Base-by-base conservation (phyloP, 1,140 invertebrate genomes). In the Probaryconus sp. region DNA sequence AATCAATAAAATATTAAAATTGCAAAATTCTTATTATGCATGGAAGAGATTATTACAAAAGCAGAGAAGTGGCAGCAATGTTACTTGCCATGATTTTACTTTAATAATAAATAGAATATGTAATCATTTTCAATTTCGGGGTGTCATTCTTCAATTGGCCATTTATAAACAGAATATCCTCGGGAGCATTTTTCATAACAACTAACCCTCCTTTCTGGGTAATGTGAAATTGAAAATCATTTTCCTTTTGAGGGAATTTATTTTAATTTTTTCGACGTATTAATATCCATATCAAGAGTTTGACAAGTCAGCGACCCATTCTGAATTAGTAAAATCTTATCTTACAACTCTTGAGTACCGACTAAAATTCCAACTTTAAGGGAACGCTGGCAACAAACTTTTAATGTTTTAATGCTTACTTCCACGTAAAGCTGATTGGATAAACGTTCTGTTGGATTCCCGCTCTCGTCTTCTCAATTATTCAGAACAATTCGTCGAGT, bases 401-500 rank as follows among this genome's bases (percentile, higher is more conserved):
- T 50, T 64, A 70, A 65, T 67, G 63, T 71, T 70, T 67, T 63
- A 61, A 76, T 76, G 55, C 48, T 65, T 60, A 65, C 38, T 55
- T 60, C 38, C n/a, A 48, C 61, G 61, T 67, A 67, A 73, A 73
- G 50, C 61, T 65, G 75, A 72, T 76, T 74, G 67, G 69, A 79
- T 77, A 79, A 79, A 79, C 73, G 69, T 76, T 78, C 67, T 37
- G 68, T 68, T 58, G 35, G 60, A 77, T 75, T 76, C 67, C 51
- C 64, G 70, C 43, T 65, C 70, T 69, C 68, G 58, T 68, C 75
- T 74, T 76, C 65, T 76, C 78, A 79, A 79, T 79, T 79, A 79
- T 79, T 79, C 75, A 79, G 58, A 69, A 63, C 61, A 71, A 77
- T 79, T 79, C 73, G 68, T 79, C 75, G 61, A 65, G 61, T 76